Percentiles rank a stretch among this genome's conserved stretches.
Evolutionary conservation across 2,888 invertebrate species (phyloP).

Genomic region (Hermodice carunculata): DNA sequence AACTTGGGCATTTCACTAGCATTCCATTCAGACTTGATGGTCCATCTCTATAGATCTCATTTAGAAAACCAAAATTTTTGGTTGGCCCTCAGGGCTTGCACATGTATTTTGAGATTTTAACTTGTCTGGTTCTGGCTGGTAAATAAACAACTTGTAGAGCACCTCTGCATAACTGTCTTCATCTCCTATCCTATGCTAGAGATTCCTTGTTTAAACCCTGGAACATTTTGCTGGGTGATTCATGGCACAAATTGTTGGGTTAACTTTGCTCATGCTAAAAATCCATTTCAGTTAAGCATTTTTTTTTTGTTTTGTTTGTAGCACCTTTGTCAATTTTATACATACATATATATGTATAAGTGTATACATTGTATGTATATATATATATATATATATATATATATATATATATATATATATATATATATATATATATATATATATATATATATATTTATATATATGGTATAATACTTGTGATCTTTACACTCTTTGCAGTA

Average conservation of each 20-base stretch:
- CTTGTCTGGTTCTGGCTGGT: no score
- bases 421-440: conserved; percentile 2
- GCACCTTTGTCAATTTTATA: background rate
- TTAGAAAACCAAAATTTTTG: no score
- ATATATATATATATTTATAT: conserved; percentile 23
- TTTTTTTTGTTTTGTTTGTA: background rate
- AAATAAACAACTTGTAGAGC: no score
- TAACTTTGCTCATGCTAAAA: background rate
- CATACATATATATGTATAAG: conserved; percentile 21
- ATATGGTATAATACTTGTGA: background rate
- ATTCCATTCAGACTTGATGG: no score
- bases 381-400: background rate
- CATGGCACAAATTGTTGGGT: background rate
- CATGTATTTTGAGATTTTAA: no score
- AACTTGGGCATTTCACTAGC: no score
- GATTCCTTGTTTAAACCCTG: no score
- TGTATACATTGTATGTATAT: no score
- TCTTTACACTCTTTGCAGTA: background rate
- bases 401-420: background rate
- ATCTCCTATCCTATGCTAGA: no score
- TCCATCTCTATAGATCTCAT: no score
- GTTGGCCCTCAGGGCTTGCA: no score
- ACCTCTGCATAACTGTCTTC: no score
- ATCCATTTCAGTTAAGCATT: background rate
- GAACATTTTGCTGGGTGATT: background rate